These are phyloP conservation scores for Crenuchus spilurus DNA, from an alignment of 2,797 vertebrate species.

Conservation along the genomic window DNA sequence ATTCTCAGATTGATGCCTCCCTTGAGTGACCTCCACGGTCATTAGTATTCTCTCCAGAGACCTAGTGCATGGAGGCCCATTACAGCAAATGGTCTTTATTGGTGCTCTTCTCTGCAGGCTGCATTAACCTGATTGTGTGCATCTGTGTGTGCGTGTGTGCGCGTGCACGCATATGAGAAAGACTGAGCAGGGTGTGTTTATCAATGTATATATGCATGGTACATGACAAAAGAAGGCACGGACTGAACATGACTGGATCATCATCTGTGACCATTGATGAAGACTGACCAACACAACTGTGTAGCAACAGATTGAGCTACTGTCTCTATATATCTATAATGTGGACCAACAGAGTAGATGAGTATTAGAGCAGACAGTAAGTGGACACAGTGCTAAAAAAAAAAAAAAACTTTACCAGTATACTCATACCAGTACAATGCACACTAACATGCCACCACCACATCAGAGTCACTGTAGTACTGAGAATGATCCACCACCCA, in stretches of 20 bases:
- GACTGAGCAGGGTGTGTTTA: background rate
- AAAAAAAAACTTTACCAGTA: too few relatives aligned
- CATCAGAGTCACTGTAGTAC: too few relatives aligned
- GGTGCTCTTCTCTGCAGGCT: conserved; percentile 71
- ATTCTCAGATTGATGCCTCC: conserved; percentile 65
- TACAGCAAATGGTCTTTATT: conserved; percentile 80
- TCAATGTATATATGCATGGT: background rate
- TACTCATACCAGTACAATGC: too few relatives aligned
- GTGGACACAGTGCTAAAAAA: too few relatives aligned
- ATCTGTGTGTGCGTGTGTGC: conserved; percentile 26
- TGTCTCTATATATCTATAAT: too few relatives aligned
- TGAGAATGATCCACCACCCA: too few relatives aligned
- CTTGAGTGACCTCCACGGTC: conserved; percentile 60
- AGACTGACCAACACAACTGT: too few relatives aligned
- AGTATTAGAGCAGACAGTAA: too few relatives aligned
- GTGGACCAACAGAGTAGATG: too few relatives aligned
- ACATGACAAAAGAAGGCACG: background rate
- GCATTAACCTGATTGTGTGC: conserved; percentile 81
- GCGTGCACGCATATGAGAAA: background rate
- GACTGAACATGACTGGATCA: background rate
- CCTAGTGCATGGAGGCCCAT: conserved; percentile 62
- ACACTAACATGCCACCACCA: too few relatives aligned
- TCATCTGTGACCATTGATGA: too few relatives aligned
- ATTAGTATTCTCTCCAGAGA: conserved; percentile 78
- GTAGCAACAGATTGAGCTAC: too few relatives aligned